Percentiles rank a stretch among this genome's conserved stretches.
phyloP scores from a whole-genome alignment of 2,113 vertebrate species.

The Periophthalmodon schlosseri region DNA sequence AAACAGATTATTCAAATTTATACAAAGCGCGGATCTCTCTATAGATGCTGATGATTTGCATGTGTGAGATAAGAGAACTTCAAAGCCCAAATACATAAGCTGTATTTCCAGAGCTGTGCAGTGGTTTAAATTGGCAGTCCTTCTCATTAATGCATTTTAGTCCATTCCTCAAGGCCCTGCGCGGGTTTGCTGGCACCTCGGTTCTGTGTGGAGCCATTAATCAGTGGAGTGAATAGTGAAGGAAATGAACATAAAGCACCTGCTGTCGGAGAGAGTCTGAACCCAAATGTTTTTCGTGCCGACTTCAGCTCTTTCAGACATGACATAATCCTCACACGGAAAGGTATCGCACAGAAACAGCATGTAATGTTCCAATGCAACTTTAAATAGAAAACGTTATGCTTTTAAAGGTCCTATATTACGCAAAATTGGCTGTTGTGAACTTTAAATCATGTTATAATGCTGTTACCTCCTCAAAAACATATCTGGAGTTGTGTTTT shows the following conservation, averaged over 20 bases:
- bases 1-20: constrained; percentile 55
- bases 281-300: constrained; percentile 34
- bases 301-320: constrained; percentile 36
- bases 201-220: constrained; percentile 62
- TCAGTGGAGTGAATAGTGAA: constrained; percentile 66
- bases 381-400: neutral
- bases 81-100: constrained; percentile 21
- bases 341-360: constrained; percentile 8
- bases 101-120: neutral
- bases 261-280: constrained; percentile 53
- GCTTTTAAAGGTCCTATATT: neutral
- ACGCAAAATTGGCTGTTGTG: too few species aligned
- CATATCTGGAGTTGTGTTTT: too few species aligned
- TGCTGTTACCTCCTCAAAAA: too few species aligned
- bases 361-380: neutral
- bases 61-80: constrained; percentile 47
- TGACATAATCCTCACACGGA: neutral
- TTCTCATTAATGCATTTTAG: constrained; percentile 38
- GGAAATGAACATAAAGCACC: constrained; percentile 69
- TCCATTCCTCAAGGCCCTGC: constrained; percentile 36
- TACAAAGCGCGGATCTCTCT: constrained; percentile 12
- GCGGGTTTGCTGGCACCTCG: constrained; percentile 38
- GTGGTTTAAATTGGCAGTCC: constrained; percentile 1
- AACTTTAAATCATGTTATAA: too few species aligned
- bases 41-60: constrained; percentile 44